Conservation (phyloP, 2,113 vertebrate species). For the Cavia porcellus region DNA sequence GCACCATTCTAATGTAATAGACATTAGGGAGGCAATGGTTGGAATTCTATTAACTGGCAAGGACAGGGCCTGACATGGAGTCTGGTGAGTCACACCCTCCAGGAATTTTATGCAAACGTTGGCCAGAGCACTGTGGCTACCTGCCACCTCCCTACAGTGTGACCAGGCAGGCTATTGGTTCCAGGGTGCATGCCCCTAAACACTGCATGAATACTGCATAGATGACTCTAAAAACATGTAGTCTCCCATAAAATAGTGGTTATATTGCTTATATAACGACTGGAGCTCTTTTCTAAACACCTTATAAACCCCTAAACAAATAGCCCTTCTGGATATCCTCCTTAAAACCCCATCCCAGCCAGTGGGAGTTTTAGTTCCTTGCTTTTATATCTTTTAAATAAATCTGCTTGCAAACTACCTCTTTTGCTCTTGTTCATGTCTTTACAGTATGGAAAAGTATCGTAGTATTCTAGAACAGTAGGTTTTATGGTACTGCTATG, state of each 20-base stretch:
- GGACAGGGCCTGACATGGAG: not conserved
- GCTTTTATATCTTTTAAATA: not conserved
- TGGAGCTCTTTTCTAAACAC: not conserved
- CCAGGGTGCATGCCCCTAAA: not conserved
- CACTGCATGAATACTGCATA: not conserved
- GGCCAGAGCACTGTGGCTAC: too few species aligned
- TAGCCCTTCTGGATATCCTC: not conserved
- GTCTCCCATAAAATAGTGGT: not conserved
- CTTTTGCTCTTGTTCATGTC: not conserved
- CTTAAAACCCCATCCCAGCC: not conserved
- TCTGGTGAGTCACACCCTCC: not conserved
- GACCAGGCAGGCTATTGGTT: not conserved
- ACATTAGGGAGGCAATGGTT: not conserved
- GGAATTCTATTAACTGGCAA: not conserved
- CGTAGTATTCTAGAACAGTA: not conserved
- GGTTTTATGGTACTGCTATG: not conserved
- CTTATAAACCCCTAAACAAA: not conserved
- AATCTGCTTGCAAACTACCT: not conserved
- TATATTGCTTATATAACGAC: not conserved
- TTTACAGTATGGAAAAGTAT: not conserved
- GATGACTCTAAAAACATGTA: not conserved
- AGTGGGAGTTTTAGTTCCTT: not conserved
- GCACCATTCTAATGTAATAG: not conserved
- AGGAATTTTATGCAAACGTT: not conserved
- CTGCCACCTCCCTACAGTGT: not conserved